phyloP scores from a whole-genome alignment of 2,113 vertebrate species.

The Coturnix japonica region DNA sequence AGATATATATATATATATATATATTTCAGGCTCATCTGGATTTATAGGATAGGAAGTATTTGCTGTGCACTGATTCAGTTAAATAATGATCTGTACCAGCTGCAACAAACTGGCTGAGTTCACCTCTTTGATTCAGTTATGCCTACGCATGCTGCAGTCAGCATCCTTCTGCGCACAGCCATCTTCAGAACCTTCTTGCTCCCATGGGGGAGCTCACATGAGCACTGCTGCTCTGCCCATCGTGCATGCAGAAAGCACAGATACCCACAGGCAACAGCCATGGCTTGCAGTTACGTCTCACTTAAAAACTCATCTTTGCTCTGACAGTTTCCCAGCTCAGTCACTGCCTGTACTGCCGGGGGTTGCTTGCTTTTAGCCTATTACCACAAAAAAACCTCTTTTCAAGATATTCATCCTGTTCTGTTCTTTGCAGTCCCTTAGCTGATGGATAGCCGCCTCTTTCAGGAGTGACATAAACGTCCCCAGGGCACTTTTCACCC shows the following conservation, averaged over 20 bases:
- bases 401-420: neutral
- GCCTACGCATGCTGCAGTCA: constrained; percentile 8
- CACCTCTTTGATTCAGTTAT: constrained; percentile 49
- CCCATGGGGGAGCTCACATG: fast-evolving
- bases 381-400: neutral
- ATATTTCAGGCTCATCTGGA: constrained; percentile 8
- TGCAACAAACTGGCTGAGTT: constrained; percentile 43
- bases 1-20: neutral
- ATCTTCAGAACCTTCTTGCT: neutral
- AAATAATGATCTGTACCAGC: constrained; percentile 33
- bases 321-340: neutral
- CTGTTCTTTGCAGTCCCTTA: neutral
- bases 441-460: neutral
- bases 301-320: neutral
- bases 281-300: neutral
- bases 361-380: neutral
- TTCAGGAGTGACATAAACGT: neutral
- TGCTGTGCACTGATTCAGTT: constrained; percentile 41
- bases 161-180: neutral
- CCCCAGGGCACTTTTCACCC: neutral
- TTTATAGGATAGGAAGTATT: constrained; percentile 21
- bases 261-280: neutral
- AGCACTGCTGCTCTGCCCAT: neutral
- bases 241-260: neutral
- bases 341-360: neutral